Conservation (phyloP, 1,140 invertebrate genomes). For the Adelges cooleyi region DNA sequence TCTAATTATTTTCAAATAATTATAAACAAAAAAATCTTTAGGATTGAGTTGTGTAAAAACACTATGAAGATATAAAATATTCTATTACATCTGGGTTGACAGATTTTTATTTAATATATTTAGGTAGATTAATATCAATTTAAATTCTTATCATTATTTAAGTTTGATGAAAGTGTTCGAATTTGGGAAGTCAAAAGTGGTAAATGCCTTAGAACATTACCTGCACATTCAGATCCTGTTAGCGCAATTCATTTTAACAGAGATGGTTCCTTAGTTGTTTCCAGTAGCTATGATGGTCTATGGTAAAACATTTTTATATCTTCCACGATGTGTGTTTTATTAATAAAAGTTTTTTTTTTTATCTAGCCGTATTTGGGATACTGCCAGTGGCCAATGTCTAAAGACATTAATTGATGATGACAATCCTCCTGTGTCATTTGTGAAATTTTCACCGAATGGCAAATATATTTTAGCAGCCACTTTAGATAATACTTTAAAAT, state of each 20-base stretch:
- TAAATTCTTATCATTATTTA: slow-evolving; percentile 35
- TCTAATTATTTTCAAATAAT: too few relatives aligned
- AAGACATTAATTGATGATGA: slow-evolving; percentile 95
- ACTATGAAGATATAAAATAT: too few relatives aligned
- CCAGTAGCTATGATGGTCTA: slow-evolving; percentile 96
- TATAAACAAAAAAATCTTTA: too few relatives aligned
- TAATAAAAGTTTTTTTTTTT: slow-evolving; percentile 35
- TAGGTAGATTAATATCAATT: slow-evolving; percentile 27
- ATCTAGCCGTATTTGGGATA: slow-evolving; percentile 95
- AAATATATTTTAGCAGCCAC: slow-evolving; percentile 99
- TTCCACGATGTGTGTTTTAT: slow-evolving; percentile 29
- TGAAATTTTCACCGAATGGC: slow-evolving; percentile 99
- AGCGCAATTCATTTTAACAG: slow-evolving; percentile 97
- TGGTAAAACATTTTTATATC: slow-evolving; percentile 48
- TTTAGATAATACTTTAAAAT: slow-evolving; percentile 92
- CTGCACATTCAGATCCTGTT: slow-evolving; percentile 98
- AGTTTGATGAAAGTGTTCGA: slow-evolving; percentile 97
- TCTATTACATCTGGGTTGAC: too few relatives aligned
- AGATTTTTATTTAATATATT: slow-evolving; percentile 30
- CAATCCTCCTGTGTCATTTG: slow-evolving; percentile 98
- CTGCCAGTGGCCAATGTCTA: slow-evolving; percentile 94
- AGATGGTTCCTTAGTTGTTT: slow-evolving; percentile 95
- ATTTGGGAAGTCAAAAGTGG: slow-evolving; percentile 98
- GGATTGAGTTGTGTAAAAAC: too few relatives aligned
- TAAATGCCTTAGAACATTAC: slow-evolving; percentile 95